Base-by-base conservation (phyloP, 1,140 invertebrate species). In the Conopomorpha cramerella region DNA sequence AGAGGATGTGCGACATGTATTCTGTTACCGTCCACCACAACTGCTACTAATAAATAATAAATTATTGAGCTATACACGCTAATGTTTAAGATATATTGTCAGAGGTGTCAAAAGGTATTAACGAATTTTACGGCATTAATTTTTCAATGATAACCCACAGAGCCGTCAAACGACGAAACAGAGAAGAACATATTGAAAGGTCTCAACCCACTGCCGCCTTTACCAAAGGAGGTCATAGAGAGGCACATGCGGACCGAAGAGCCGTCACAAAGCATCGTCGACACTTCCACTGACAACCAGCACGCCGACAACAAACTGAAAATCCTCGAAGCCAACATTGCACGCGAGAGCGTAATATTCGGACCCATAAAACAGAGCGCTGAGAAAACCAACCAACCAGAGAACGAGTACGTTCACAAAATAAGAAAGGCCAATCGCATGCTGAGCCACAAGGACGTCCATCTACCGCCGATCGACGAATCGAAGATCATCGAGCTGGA, bases 301-400 rank as follows among this genome's bases (percentile, higher is more conserved):
- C 8, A 16, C 18, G 8, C 1, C 8, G 25, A 19, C 19, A 8
- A 34, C 11, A 19, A 19, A 6, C 17, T 63, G 16, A 60, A 61
- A 8, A 74, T 74, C 15, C 39, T 74, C 18, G 63, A 66, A 29
- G 70, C 70, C 3, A 74, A 74, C 35, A 64, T 60, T 18, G 70
- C 66, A 2, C 48, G 70, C 2, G 51, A 70, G 28, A 74, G 70
- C 34, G 70, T 74, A 7, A 74, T 74, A 13, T 62, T 70, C 1
- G 59, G 54, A 30, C 28, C 10, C 61, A n/a, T n/a, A n/a, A n/a
- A 46, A 2, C 45, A 40, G 1, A 33, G 42, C 11, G 56, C 59
- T 14, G 43, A 45, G n/a, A 58, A 57, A 35, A 30, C 45, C 1
- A 3, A 51, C 0, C 53, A 44, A 30, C 52, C 55, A 0, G 49